A percentile compares a stretch with the other conserved stretches of the same genome.
Conservation (phyloP, 37 sponge, comb jelly and placozoan genomes). For the Cliona cf. orientalis region DNA sequence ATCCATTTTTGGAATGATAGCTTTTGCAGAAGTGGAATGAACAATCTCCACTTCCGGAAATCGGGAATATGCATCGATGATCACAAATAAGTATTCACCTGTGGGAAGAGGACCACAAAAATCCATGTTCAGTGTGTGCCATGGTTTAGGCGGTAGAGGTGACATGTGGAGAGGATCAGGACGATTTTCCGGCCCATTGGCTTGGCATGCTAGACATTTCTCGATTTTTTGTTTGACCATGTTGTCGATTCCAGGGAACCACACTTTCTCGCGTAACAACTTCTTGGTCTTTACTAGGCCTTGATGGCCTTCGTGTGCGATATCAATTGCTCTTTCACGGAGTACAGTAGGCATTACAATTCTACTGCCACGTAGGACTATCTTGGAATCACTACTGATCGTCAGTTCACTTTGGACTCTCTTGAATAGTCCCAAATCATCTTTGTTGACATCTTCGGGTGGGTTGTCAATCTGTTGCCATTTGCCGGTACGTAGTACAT, state of each 20-base stretch:
- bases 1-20: slow-evolving; percentile 25
- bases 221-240: slow-evolving; percentile 2
- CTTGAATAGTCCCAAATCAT: no score
- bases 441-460: no score
- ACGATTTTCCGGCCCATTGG: no score
- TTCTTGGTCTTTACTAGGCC: slow-evolving; percentile 34
- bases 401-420: not conserved
- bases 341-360: slow-evolving; percentile 32
- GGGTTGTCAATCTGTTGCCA: no score
- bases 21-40: slow-evolving; percentile 27
- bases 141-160: slow-evolving; percentile 38
- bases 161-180: slow-evolving; percentile 46
- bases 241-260: slow-evolving; percentile 31
- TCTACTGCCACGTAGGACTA: slow-evolving; percentile 28
- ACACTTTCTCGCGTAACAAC: slow-evolving; percentile 44
- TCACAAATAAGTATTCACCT: slow-evolving; percentile 53
- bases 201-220: slow-evolving; percentile 7
- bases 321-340: slow-evolving; percentile 3
- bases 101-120: slow-evolving; percentile 54
- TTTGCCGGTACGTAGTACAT: not conserved
- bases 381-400: slow-evolving; percentile 13
- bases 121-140: slow-evolving; percentile 48
- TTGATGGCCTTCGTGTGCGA: slow-evolving; percentile 59
- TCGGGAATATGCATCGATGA: slow-evolving; percentile 54
- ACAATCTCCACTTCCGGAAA: no score